Evolutionary conservation across 2,888 invertebrate species (phyloP).

Genomic region (Plebejus melissa): DNA sequence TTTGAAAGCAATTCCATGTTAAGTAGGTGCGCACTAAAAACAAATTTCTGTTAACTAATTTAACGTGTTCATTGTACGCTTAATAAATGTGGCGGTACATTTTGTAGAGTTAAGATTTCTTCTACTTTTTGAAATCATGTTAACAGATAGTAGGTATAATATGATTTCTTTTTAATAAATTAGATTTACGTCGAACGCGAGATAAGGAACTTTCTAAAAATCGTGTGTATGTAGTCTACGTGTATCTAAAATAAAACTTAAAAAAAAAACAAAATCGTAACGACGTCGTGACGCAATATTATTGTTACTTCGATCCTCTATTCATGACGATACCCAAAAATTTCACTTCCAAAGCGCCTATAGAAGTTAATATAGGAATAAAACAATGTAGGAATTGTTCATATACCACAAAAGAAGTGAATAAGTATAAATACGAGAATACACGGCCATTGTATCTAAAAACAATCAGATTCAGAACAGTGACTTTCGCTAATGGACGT

Average conservation of each 20-base stretch:
- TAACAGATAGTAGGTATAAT: too few relatives aligned
- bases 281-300: too few relatives aligned
- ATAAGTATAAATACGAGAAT: neutral
- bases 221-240: too few relatives aligned
- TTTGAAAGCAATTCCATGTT: conserved; percentile 20
- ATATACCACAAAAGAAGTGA: neutral
- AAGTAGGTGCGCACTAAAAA: neutral
- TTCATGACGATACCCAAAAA: too few relatives aligned
- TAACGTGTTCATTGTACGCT: neutral
- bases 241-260: too few relatives aligned
- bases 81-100: neutral
- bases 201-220: too few relatives aligned
- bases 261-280: too few relatives aligned
- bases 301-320: too few relatives aligned
- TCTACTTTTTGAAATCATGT: neutral
- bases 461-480: conserved; percentile 4
- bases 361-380: too few relatives aligned
- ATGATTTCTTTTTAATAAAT: too few relatives aligned
- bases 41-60: neutral
- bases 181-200: too few relatives aligned
- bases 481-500: conserved; percentile 2
- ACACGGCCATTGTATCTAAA: neutral
- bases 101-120: neutral
- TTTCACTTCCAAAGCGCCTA: too few relatives aligned
- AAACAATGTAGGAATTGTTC: neutral